Percentiles rank a stretch among this genome's conserved stretches.
Conservation (phyloP, 2,113 vertebrate genomes). For the Rhea pennata region DNA sequence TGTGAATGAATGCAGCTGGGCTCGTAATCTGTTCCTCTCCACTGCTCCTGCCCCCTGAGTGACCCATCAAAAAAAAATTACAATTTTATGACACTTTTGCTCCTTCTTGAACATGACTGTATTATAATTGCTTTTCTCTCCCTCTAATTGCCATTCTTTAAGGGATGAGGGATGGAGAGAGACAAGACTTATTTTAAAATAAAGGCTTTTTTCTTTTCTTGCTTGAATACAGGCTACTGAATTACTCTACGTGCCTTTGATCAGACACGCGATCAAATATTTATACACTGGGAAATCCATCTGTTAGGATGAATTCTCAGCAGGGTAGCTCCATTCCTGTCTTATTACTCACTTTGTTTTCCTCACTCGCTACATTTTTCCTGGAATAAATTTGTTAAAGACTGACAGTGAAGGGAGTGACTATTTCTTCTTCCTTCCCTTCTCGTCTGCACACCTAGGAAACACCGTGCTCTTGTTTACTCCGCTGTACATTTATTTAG, state of each 20-base stretch:
- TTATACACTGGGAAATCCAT: not conserved
- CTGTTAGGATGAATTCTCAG: not conserved
- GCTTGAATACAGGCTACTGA: not conserved
- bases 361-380: not conserved
- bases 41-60: not conserved
- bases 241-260: not conserved
- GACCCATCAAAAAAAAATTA: not conserved
- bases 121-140: not conserved
- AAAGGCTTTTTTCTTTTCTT: not conserved
- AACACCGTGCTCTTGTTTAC: not conserved
- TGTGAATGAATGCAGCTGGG: fast-evolving
- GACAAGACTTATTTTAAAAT: not conserved
- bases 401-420: not conserved
- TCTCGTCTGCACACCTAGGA: not conserved
- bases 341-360: not conserved
- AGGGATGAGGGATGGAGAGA: not conserved
- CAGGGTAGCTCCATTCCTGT: not conserved
- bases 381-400: not conserved
- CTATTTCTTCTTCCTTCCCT: not conserved
- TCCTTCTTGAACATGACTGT: not conserved
- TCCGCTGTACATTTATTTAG: not conserved
- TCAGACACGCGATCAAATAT: not conserved
- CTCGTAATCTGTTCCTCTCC: not conserved
- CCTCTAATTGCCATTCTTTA: not conserved
- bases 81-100: not conserved